Percentiles rank a stretch among this genome's conserved stretches.
These are phyloP conservation scores for Bemisia tabaci DNA, from an alignment of 1,140 invertebrate genomes.

Conservation along the genomic window DNA sequence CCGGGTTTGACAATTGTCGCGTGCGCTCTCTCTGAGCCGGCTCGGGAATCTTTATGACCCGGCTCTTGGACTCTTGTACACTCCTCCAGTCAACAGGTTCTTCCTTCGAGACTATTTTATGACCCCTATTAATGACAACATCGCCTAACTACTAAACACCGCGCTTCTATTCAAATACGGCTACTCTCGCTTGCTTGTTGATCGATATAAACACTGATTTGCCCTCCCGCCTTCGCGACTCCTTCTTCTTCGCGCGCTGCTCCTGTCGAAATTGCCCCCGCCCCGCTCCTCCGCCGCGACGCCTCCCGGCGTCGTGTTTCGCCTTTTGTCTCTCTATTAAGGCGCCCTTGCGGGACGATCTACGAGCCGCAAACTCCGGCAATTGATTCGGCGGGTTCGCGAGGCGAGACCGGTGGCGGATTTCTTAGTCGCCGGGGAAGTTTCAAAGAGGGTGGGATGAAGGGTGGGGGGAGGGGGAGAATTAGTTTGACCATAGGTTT, in stretches of 20 bases:
- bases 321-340: neutral
- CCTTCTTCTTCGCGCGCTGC: too few relatives aligned
- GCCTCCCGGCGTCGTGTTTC: neutral
- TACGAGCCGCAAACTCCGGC: too few relatives aligned
- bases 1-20: neutral
- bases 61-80: neutral
- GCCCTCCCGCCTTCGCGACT: neutral
- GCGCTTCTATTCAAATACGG: neutral
- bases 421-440: too few relatives aligned
- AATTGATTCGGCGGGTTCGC: too few relatives aligned
- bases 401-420: too few relatives aligned
- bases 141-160: neutral
- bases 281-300: neutral
- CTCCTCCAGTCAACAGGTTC: neutral
- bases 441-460: too few relatives aligned
- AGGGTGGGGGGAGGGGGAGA: too few relatives aligned
- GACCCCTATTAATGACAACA: neutral
- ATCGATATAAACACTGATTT: neutral
- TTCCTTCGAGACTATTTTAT: neutral
- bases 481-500: too few relatives aligned
- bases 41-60: neutral
- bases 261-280: neutral
- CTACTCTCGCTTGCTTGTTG: neutral
- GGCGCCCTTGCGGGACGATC: too few relatives aligned
- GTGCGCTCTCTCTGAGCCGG: neutral